Conservation (phyloP, 2,113 vertebrate species). For the Xyrauchen texanus region DNA sequence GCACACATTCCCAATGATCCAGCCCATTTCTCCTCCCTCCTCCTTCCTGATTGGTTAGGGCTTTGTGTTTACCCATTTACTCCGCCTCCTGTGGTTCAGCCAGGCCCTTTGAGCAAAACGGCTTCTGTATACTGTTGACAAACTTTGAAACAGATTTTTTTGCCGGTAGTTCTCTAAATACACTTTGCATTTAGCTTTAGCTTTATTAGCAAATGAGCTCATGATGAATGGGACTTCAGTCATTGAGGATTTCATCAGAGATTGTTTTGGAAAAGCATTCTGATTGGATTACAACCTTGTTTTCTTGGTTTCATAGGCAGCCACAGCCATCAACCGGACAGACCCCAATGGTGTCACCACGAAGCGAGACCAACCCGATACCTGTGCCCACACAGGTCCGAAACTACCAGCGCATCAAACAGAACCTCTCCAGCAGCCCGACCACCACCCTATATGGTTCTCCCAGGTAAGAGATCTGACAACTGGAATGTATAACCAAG, state of each 20-base stretch:
- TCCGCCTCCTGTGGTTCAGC: constrained; percentile 42
- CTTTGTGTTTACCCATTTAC: constrained; percentile 67
- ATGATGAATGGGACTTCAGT: too few species aligned
- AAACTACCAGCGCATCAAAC: constrained; percentile 96
- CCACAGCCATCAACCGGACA: constrained; percentile 75
- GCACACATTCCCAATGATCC: constrained; percentile 13
- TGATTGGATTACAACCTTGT: constrained; percentile 43
- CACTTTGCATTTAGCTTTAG: too few species aligned
- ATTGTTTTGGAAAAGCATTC: constrained; percentile 45
- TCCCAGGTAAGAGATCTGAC: constrained; percentile 82
- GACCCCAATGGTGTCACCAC: constrained; percentile 79
- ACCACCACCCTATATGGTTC: constrained; percentile 81
- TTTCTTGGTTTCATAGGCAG: constrained; percentile 72
- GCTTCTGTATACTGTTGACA: constrained; percentile 29
- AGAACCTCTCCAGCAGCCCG: constrained; percentile 89
- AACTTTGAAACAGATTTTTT: too few species aligned
- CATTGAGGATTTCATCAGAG: not conserved
- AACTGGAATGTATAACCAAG: too few species aligned
- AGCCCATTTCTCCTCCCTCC: constrained; percentile 45
- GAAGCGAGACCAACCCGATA: constrained; percentile 88
- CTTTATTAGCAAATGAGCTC: too few species aligned
- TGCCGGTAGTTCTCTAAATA: too few species aligned
- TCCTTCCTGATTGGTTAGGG: constrained; percentile 59
- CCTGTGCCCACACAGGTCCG: constrained; percentile 94
- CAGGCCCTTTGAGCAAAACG: constrained; percentile 43